Evolutionary conservation across 30 jellyfish, hydroid and myxozoan species (phyloP).

Genomic region (Aurelia sp.): DNA sequence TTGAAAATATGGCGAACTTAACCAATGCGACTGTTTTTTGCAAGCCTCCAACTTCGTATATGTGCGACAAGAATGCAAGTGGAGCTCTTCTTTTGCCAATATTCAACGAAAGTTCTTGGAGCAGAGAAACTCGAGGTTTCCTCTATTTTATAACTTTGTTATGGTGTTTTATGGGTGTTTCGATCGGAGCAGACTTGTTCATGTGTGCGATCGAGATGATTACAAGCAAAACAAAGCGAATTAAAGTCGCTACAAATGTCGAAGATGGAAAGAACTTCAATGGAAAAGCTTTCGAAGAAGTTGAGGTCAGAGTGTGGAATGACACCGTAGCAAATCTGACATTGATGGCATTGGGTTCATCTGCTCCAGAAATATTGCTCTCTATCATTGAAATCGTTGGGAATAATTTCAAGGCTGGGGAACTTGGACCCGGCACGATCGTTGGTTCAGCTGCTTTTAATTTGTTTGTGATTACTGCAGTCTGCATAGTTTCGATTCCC

Average conservation of each 20-base stretch:
- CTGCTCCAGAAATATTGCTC: conserved; percentile 98
- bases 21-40: background rate
- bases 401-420: conserved; percentile 92
- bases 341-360: conserved; percentile 97
- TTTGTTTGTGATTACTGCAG: conserved; percentile 90
- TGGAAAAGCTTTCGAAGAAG: conserved; percentile 71
- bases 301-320: conserved; percentile 97
- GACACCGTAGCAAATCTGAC: conserved; percentile 98
- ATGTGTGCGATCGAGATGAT: conserved; percentile 98
- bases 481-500: conserved; percentile 84
- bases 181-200: conserved; percentile 97
- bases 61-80: conserved; percentile 40
- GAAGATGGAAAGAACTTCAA: conserved; percentile 62
- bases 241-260: conserved; percentile 81
- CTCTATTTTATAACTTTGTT: conserved; percentile 81
- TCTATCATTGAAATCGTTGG: conserved; percentile 96
- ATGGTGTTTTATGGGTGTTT: conserved; percentile 99
- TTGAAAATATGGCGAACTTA: background rate
- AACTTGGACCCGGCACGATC: conserved; percentile 98
- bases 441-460: conserved; percentile 99
- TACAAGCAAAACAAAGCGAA: conserved; percentile 92
- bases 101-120: conserved; percentile 91
- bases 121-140: conserved; percentile 66
- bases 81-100: conserved; percentile 88
- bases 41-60: conserved; percentile 1